These are phyloP conservation scores for Tachycineta bicolor DNA, from an alignment of 2,113 vertebrate species.

Conservation along the genomic window DNA sequence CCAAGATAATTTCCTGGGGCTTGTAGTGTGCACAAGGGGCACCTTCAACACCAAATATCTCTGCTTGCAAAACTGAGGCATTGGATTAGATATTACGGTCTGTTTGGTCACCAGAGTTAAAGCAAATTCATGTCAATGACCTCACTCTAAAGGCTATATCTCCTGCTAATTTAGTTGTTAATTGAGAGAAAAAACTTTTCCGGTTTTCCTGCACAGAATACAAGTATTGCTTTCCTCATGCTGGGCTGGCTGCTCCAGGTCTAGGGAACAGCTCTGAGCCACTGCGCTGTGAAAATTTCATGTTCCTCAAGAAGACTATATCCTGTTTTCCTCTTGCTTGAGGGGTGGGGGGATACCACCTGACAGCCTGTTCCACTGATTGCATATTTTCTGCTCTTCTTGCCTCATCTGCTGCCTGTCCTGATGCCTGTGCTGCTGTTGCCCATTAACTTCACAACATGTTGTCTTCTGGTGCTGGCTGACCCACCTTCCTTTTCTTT, in stretches of 20 bases:
- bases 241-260: background rate
- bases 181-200: background rate
- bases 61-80: background rate
- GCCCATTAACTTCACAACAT: background rate
- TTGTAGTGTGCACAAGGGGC: background rate
- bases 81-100: background rate
- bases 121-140: background rate
- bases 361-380: background rate
- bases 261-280: background rate
- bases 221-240: background rate
- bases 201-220: accelerated
- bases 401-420: background rate
- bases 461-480: background rate
- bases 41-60: background rate
- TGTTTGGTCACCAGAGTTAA: background rate
- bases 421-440: background rate
- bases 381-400: background rate
- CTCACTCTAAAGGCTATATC: background rate
- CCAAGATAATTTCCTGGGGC: background rate
- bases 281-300: background rate
- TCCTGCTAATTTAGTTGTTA: background rate
- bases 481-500: background rate
- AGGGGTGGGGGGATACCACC: background rate
- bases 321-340: accelerated
- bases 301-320: background rate